Evolutionary conservation across 2,797 vertebrate species (phyloP).

Genomic region (Florisuga fusca): DNA sequence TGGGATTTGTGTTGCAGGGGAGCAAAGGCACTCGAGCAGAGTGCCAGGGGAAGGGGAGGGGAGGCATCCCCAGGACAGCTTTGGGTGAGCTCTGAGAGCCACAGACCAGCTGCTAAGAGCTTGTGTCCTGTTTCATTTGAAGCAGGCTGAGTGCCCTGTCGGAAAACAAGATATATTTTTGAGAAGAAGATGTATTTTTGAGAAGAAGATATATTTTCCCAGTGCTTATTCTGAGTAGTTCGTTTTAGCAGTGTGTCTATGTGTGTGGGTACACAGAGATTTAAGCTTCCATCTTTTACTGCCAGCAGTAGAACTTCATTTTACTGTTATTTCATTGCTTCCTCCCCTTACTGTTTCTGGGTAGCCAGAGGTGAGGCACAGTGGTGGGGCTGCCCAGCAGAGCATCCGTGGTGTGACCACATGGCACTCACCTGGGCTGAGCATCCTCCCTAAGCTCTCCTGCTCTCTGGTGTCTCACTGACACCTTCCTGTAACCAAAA

Average conservation of each 20-base stretch:
- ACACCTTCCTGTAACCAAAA: background rate
- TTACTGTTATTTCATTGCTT: background rate
- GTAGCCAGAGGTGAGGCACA: rapidly evolving
- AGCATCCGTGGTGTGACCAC: rapidly evolving
- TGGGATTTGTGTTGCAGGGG: background rate
- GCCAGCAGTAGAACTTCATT: background rate
- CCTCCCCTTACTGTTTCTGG: background rate
- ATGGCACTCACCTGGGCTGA: too few species aligned
- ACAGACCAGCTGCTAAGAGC: background rate
- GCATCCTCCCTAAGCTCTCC: background rate
- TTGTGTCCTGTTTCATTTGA: background rate
- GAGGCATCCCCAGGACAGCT: background rate
- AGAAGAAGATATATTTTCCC: background rate
- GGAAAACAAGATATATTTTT: background rate
- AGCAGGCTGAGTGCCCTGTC: background rate
- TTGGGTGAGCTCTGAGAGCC: background rate
- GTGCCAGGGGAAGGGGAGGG: background rate
- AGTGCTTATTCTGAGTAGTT: background rate
- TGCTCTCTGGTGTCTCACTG: background rate
- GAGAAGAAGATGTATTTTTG: too few species aligned
- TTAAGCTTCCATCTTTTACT: background rate
- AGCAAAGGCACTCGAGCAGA: background rate
- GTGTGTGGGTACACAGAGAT: background rate
- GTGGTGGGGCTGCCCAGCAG: background rate
- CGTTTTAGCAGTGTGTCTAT: background rate